These are phyloP conservation scores for Periplaneta americana DNA, from an alignment of 1,140 invertebrate species.

Conservation along the genomic window DNA sequence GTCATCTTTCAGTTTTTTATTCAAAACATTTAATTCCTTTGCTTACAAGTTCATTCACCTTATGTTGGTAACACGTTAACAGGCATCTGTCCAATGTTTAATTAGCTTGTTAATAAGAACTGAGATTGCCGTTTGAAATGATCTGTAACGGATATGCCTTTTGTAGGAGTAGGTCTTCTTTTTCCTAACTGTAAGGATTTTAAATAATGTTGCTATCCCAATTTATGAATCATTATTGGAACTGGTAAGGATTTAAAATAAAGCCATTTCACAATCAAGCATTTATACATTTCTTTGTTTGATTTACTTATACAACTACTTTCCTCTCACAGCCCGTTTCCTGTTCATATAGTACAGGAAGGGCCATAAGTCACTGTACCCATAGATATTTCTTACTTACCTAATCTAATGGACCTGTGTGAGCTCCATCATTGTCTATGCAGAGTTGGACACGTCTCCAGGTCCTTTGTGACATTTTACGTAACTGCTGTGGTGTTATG, in stretches of 20 bases:
- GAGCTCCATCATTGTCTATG: too few relatives aligned
- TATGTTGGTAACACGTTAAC: background rate
- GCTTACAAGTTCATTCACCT: background rate
- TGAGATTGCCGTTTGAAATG: background rate
- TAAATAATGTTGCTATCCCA: conserved; percentile 1
- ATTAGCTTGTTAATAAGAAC: background rate
- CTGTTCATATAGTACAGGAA: too few relatives aligned
- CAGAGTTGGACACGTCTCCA: too few relatives aligned
- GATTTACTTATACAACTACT: too few relatives aligned
- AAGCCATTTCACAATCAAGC: background rate
- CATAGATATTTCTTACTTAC: too few relatives aligned
- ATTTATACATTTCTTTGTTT: background rate
- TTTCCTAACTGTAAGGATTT: background rate
- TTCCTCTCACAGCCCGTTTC: too few relatives aligned
- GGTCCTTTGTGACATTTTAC: too few relatives aligned
- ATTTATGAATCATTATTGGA: background rate
- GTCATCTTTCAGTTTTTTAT: too few relatives aligned
- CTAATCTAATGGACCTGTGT: too few relatives aligned
- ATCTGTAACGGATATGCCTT: background rate
- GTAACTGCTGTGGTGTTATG: too few relatives aligned
- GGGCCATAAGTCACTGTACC: too few relatives aligned
- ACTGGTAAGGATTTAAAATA: background rate
- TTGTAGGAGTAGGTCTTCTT: background rate
- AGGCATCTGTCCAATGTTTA: background rate
- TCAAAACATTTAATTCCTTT: too few relatives aligned